Evolutionary conservation across 2,888 invertebrate species (phyloP).

Genomic region (Cosmorhoe ocellata): DNA sequence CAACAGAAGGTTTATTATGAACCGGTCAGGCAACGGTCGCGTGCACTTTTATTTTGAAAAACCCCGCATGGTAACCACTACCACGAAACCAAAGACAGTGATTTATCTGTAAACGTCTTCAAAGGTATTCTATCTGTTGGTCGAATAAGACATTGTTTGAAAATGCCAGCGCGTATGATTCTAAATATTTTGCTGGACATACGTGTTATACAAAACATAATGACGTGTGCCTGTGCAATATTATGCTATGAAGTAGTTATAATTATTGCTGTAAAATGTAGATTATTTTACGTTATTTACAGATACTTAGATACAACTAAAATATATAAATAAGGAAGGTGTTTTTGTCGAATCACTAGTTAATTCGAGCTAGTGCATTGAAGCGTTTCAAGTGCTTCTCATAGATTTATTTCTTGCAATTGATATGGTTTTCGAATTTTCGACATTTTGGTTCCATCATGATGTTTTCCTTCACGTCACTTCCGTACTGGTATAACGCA

Average conservation of each 20-base stretch:
- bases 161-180: conserved; percentile 16
- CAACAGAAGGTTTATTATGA: conserved; percentile 8
- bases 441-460: no score
- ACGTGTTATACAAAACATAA: conserved; percentile 15
- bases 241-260: background rate
- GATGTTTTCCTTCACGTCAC: no score
- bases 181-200: conserved; percentile 21
- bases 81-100: conserved; percentile 8
- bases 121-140: conserved; percentile 1
- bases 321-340: no score
- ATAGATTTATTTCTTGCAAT: no score
- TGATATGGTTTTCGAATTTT: no score
- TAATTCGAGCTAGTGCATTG: no score
- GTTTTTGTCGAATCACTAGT: no score
- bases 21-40: conserved; percentile 4
- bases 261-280: no score
- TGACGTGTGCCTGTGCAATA: background rate
- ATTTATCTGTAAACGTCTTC: background rate
- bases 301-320: no score
- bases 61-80: conserved; percentile 3
- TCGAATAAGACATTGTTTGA: conserved; percentile 17
- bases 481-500: no score
- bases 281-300: no score
- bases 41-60: conserved; percentile 13
- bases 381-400: no score